Evolutionary conservation across 92 coral and sea anemone species (phyloP).

Genomic region (Epizoanthus fatuus): DNA sequence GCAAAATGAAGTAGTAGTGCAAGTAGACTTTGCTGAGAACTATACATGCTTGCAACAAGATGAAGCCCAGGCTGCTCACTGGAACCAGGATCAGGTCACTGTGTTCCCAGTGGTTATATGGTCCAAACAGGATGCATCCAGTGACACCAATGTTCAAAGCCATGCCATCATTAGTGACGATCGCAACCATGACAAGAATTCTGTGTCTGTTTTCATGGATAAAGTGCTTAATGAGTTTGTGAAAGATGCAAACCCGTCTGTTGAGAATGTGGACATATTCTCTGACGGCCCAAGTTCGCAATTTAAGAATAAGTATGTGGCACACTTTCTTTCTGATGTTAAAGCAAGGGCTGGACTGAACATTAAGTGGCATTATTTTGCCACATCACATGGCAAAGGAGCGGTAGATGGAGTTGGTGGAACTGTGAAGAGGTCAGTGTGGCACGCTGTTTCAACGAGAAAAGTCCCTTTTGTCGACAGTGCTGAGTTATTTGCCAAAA

Average conservation of each 20-base stretch:
- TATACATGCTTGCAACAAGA: conserved; percentile 49
- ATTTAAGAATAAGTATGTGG: conserved; percentile 24
- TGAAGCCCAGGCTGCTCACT: conserved; percentile 60
- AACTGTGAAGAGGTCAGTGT: conserved; percentile 28
- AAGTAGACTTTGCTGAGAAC: conserved; percentile 72
- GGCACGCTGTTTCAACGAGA: conserved; percentile 19
- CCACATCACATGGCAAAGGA: conserved; percentile 33
- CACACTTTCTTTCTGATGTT: conserved; percentile 1
- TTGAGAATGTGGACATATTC: conserved; percentile 6
- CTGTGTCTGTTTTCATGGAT: neutral
- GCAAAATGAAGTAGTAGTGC: conserved; percentile 58
- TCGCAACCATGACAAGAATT: neutral
- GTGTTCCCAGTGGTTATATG: conserved; percentile 46
- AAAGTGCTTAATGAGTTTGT: conserved; percentile 9
- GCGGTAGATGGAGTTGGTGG: conserved; percentile 40
- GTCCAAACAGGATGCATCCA: conserved; percentile 1
- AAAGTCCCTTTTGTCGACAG: neutral
- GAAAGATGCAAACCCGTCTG: conserved; percentile 13
- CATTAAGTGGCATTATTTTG: conserved; percentile 28
- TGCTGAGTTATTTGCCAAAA: neutral
- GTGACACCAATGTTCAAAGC: neutral
- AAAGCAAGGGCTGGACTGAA: neutral
- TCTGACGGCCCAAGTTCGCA: conserved; percentile 20
- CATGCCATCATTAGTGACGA: conserved; percentile 65
- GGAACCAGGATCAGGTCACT: conserved; percentile 59